phyloP scores from a whole-genome alignment of 2,888 invertebrate species.

The Crioceris asparagi region DNA sequence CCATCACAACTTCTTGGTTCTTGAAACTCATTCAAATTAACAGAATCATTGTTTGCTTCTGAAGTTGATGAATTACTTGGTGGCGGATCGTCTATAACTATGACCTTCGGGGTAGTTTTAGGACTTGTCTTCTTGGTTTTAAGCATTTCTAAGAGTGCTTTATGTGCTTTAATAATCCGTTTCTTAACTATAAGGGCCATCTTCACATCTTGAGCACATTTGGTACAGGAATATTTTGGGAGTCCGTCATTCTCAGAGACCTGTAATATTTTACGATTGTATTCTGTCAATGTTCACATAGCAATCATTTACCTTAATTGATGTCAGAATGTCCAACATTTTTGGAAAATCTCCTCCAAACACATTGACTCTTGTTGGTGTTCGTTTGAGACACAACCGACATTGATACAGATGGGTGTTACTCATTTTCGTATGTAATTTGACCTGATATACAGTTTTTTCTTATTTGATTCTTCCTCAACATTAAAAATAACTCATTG shows the following conservation, averaged over 20 bases:
- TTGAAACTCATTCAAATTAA: no score
- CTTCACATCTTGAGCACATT: slow-evolving; percentile 27
- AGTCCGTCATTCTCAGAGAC: slow-evolving; percentile 25
- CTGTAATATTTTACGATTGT: slow-evolving; percentile 18
- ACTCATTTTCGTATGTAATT: slow-evolving; percentile 6
- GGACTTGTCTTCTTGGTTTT: no score
- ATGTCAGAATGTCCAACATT: slow-evolving; percentile 28
- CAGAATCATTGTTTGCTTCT: no score
- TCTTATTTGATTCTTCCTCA: no score
- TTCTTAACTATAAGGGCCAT: slow-evolving; percentile 24
- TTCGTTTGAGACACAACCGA: slow-evolving; percentile 25
- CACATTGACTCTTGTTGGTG: slow-evolving; percentile 21
- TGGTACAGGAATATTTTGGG: slow-evolving; percentile 26
- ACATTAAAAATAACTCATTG: no score
- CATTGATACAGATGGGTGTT: slow-evolving; percentile 19
- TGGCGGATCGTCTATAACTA: no score
- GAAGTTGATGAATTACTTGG: no score
- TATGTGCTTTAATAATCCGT: slow-evolving; percentile 26
- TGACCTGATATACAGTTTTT: no score
- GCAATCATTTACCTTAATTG: slow-evolving; percentile 26
- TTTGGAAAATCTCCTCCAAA: slow-evolving; percentile 25
- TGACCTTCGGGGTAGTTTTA: no score
- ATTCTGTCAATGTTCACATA: no score
- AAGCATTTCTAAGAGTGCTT: slow-evolving; percentile 17
- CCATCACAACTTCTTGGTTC: no score